Base-by-base conservation (phyloP, 2,888 invertebrate species). In the Dyspetes luteomarginatus region DNA sequence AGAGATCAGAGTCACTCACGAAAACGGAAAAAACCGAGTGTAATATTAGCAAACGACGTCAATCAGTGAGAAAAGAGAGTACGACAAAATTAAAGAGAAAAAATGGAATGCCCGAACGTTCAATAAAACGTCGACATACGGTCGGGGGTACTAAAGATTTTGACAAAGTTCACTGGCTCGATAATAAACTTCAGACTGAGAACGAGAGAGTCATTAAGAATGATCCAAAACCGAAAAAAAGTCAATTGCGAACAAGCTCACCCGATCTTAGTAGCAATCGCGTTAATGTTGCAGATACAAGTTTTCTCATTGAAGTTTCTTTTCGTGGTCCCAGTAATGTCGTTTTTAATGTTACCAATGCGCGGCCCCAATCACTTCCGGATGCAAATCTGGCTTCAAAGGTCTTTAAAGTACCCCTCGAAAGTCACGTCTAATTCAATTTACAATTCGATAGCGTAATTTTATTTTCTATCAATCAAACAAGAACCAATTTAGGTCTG, bases 81-180 rank as follows among this genome's bases (percentile, higher is more conserved):
- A 88, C 92, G 26, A 94, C 94, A 68, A 95, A 96, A 90, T 92
- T 95, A 76, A 96, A 96, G 92, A 93, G 96, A 84, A 96, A 96
- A 92, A 96, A 95, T 91, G 96, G 96, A 80, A 95, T 95, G 95
- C 95, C 95, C n/a, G 96, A 96, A 92, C 93, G 96, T 84, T 96
- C 96, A 82, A 97, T 97, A 88, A 97, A 97, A 92, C 94, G 98
- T 52, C 94, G 98, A 28, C 98, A 98, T 93, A 98, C 98, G 0
- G 97, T 98, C 5, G 98, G 98, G 82, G 98, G 98, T 71, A 97
- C 97, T n/a, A 97, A 97, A 92, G 98, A 98, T 92, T 96, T 95
- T 19, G 95, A 95, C 85, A 94, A 95, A 83, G 93, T 95, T 19
- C 93, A 93, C 55, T 94, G 94, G 93, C 86, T 93, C 72, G 94